Base-by-base conservation (phyloP, 2,113 vertebrate species). In the Varanus salvator region DNA sequence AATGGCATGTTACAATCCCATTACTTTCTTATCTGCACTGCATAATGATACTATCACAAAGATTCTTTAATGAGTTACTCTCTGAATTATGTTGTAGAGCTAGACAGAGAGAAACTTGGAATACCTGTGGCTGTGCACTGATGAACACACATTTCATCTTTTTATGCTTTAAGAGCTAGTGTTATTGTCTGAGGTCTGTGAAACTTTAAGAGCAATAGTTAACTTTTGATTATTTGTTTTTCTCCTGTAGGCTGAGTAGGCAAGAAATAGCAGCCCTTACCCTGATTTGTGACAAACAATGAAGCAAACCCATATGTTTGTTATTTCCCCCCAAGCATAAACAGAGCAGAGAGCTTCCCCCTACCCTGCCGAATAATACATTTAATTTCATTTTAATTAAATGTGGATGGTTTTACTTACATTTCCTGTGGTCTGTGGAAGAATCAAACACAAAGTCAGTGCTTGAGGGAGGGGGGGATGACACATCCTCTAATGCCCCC, bases 331-430 rank as follows among this genome's bases (percentile, higher is more conserved):
- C 74, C 12, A 90, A 94, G 86, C 91, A 93, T 85, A 95, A 96
- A 96, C 84, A 94, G 87, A 94, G 89, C 50, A 89, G 50, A 89
- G 68, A 93, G 86, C 88, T 96, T 48, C 23, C 52, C 54, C 38
- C 57, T 14, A 8, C 12, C 38, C 57, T 8, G 3, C 12, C 93
- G 80, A 94, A 93, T 93, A 95, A 93, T 92, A 89, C 77, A 96
- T 95, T 96, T 94, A 90, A 91, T 96, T 96, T 90, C 60, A 92
- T 96, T 96, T 97, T 97, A 97, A 97, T 96, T 97, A 97, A 96
- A 95, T 90, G 89, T 94, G 94, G 93, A 93, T 87, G 92, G 95
- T 96, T 94, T 96, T 94, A 95, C 93, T 95, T 97, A 95, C 87
- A 95, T 96, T 96, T 96, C 91, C 87, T 96, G 85, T 91, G 88